phyloP scores from a whole-genome alignment of 2,888 invertebrate genomes.

The Caenorhabditis sp. region DNA sequence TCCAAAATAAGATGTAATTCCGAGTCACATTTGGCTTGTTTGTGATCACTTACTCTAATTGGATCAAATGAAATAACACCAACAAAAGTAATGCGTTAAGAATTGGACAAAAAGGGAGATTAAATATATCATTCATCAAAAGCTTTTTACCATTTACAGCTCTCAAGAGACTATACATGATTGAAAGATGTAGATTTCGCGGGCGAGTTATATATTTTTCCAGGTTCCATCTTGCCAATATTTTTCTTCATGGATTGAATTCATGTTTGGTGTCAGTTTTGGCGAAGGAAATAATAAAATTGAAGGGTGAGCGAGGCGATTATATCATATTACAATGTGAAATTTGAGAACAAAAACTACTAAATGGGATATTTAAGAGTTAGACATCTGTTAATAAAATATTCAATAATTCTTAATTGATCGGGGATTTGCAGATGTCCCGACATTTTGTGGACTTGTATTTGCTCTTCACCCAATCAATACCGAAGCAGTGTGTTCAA shows the following conservation, averaged over 20 bases:
- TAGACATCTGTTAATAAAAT: neutral
- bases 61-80: neutral
- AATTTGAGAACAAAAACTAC: constrained; percentile 13
- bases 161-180: too few relatives aligned
- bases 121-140: too few relatives aligned
- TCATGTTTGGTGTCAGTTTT: constrained; percentile 84
- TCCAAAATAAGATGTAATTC: too few relatives aligned
- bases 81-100: neutral
- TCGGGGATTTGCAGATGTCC: constrained; percentile 56
- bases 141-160: too few relatives aligned
- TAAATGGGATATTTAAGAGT: neutral
- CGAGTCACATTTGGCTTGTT: too few relatives aligned
- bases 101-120: too few relatives aligned
- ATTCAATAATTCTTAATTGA: neutral
- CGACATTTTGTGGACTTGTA: constrained; percentile 80
- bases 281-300: constrained; percentile 75
- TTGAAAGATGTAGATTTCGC: too few relatives aligned
- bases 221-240: constrained; percentile 86
- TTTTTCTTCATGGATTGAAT: constrained; percentile 85
- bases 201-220: too few relatives aligned
- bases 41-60: neutral
- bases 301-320: constrained; percentile 9
- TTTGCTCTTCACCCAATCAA: constrained; percentile 96
- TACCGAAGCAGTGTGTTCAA: constrained; percentile 82
- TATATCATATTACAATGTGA: constrained; percentile 1